These are phyloP conservation scores for Telmatherina bonti DNA, from an alignment of 2,797 vertebrate species.

Conservation along the genomic window DNA sequence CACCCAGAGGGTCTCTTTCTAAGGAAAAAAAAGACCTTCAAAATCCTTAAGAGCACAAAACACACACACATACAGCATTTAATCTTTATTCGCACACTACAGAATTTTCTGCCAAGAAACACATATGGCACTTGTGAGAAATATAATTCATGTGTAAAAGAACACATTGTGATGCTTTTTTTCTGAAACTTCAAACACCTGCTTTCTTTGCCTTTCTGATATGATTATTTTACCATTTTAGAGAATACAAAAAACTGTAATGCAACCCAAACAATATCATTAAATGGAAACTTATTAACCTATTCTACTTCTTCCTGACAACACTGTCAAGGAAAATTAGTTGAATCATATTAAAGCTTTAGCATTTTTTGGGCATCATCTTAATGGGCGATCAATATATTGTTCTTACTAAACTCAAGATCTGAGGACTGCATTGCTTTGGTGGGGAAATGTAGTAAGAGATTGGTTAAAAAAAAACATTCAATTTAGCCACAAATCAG, in stretches of 20 bases:
- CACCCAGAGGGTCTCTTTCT: slow-evolving; percentile 39
- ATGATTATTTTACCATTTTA: slow-evolving; percentile 18
- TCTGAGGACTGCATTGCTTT: not conserved
- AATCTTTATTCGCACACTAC: slow-evolving; percentile 35
- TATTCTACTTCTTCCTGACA: not conserved
- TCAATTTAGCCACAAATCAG: not conserved
- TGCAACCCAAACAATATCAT: slow-evolving; percentile 5
- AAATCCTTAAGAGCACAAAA: slow-evolving; percentile 44
- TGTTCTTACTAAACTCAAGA: not conserved
- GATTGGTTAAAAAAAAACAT: not conserved
- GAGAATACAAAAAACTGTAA: not conserved
- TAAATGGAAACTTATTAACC: slow-evolving; percentile 6
- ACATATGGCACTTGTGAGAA: slow-evolving; percentile 58
- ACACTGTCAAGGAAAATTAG: not conserved
- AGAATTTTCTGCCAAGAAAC: slow-evolving; percentile 56
- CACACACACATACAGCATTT: slow-evolving; percentile 25
- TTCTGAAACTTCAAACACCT: slow-evolving; percentile 15
- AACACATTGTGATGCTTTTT: slow-evolving; percentile 18
- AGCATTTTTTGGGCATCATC: not conserved
- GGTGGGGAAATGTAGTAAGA: not conserved
- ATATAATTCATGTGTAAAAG: slow-evolving; percentile 41
- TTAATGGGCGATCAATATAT: not conserved
- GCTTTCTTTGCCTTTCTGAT: slow-evolving; percentile 20
- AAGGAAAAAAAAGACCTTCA: slow-evolving; percentile 52
- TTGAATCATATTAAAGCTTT: not conserved